Conservation (phyloP, 1,140 invertebrate species). For the Orchesella cincta region DNA sequence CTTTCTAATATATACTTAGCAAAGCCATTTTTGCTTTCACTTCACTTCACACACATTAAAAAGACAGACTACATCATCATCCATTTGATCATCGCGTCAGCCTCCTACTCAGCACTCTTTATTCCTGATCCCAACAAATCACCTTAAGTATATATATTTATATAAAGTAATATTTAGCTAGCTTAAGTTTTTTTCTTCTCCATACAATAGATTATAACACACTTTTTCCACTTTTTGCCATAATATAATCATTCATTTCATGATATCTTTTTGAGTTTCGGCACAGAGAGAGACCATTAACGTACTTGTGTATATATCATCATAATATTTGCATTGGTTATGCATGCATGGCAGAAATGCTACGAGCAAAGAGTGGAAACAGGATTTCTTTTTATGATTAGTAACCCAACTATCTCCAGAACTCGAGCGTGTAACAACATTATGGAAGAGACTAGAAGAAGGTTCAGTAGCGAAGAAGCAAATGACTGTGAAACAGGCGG, state of each 20-base stretch:
- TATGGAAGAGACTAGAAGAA: conserved; percentile 26
- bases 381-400: not conserved
- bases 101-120: conserved; percentile 25
- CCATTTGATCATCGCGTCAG: not conserved
- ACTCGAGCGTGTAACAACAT: not conserved
- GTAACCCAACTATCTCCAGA: not conserved
- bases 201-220: not conserved
- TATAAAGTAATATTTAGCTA: not conserved
- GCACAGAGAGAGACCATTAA: conserved; percentile 13
- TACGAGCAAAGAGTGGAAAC: not conserved
- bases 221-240: not conserved
- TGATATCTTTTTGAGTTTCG: conserved; percentile 25
- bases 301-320: not conserved
- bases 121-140: conserved; percentile 23
- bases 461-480: not conserved
- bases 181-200: not conserved
- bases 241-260: not conserved
- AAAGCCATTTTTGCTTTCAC: not conserved
- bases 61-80: not conserved
- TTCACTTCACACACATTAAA: not conserved
- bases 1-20: not conserved
- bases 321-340: not conserved
- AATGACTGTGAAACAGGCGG: conserved; percentile 1
- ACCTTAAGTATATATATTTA: not conserved
- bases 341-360: not conserved